These are phyloP conservation scores for Chrysotoxum bicinctum DNA, from an alignment of 2,888 invertebrate species.

Conservation along the genomic window DNA sequence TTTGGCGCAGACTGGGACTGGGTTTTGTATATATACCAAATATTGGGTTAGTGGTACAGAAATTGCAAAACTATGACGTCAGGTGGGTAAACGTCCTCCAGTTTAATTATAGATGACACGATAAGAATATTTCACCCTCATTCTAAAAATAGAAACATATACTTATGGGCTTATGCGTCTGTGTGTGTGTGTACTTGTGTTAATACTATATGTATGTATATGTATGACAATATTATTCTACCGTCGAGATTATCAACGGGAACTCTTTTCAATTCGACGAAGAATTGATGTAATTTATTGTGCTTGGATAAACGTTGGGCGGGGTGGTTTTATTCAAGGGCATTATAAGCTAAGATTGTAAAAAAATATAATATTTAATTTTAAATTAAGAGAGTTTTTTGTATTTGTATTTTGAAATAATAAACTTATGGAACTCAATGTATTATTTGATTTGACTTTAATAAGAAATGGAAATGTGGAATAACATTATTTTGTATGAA, in stretches of 20 bases:
- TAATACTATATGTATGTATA: constrained; percentile 18
- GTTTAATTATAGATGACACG: constrained; percentile 72
- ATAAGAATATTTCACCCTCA: constrained; percentile 63
- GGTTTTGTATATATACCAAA: constrained; percentile 65
- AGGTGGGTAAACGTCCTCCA: constrained; percentile 76
- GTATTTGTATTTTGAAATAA: background rate
- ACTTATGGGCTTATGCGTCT: background rate
- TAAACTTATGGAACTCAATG: too few relatives aligned
- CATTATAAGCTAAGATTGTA: constrained; percentile 4
- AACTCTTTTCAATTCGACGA: constrained; percentile 54
- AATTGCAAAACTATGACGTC: constrained; percentile 76
- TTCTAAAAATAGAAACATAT: constrained; percentile 65
- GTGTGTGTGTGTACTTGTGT: constrained; percentile 18
- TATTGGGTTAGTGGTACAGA: constrained; percentile 75
- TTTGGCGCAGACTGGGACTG: constrained; percentile 56
- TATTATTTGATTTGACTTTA: too few relatives aligned
- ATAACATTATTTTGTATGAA: too few relatives aligned
- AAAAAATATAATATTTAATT: background rate
- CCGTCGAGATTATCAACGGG: constrained; percentile 57
- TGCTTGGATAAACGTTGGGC: constrained; percentile 27
- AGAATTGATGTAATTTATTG: constrained; percentile 67
- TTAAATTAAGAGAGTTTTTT: background rate
- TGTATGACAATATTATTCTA: constrained; percentile 39
- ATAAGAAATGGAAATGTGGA: too few relatives aligned
- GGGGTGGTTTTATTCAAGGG: constrained; percentile 47